Base-by-base conservation (phyloP, 2,888 invertebrate species). In the Andrena trimmerana region DNA sequence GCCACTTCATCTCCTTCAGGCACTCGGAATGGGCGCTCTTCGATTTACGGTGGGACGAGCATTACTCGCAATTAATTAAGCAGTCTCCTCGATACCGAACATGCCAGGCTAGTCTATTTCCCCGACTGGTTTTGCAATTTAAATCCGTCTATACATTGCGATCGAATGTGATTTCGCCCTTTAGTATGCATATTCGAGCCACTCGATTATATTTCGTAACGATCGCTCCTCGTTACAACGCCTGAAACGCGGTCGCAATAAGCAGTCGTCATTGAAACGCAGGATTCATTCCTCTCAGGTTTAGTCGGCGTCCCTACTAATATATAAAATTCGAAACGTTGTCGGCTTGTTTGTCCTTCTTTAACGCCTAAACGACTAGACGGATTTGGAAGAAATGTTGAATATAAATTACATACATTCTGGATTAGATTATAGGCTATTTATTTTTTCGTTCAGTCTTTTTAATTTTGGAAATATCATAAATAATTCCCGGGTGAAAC, bases 61-160 rank as follows among this genome's bases (percentile, higher is more conserved):
- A 86, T 84, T 62, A 81, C 78, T 79, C 76, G 81, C 83, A 85
- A 89, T 88, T 88, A 86, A 87, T 88, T 89, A 86, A 84, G 79
- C 81, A 65, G 70, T 75, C 74, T 24, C 75, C 27, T 73, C 67
- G 70, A 78, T 63, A 71, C 59, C 59, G 62, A 77, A 59, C 84
- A 66, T 75, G 79, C 75, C 74, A 16, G 60, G 71, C 81, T 33
- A 57, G 42, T 71, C 65, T 54, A 65, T 77, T 77, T 66, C 63
- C 67, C 20, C n/a, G 66, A 67, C 78, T 50, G 60, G 78, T 72
- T 73, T 72, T 60, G 52, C 60, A 67, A 78, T 73, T 73, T 73
- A 78, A 71, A 66, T 73, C 59, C 27, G 31, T 50, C 63, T 31
- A 29, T 48, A 33, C 42, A 42, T 42, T 16, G 42, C 42, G 42